These are phyloP conservation scores for Ornithoptera alexandrae DNA, from an alignment of 2,888 invertebrate genomes.

Conservation along the genomic window DNA sequence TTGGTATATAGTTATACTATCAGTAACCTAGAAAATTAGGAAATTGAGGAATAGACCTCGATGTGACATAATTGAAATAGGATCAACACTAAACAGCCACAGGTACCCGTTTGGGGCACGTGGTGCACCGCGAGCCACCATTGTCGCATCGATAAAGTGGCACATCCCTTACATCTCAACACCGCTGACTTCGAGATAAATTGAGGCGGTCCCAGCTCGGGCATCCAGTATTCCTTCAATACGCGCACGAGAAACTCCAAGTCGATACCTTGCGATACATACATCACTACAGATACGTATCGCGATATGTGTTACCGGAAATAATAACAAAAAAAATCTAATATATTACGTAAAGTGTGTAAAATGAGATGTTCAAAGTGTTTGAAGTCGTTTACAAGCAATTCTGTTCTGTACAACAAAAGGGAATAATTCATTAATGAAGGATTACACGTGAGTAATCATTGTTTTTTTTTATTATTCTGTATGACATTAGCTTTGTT, in stretches of 20 bases:
- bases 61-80: too few relatives aligned
- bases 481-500: too few relatives aligned
- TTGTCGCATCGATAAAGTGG: conserved; percentile 33
- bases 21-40: too few relatives aligned
- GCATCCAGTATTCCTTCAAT: conserved; percentile 49
- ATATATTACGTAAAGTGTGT: background rate
- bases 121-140: background rate
- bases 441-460: conserved; percentile 37
- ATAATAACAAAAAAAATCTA: background rate
- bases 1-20: too few relatives aligned
- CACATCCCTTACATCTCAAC: conserved; percentile 41
- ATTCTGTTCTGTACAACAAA: conserved; percentile 2
- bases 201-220: conserved; percentile 49
- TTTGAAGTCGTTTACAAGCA: conserved; percentile 22
- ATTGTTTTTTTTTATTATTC: background rate
- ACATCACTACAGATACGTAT: conserved; percentile 37
- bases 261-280: conserved; percentile 38
- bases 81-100: too few relatives aligned
- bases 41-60: too few relatives aligned
- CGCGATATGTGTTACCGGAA: too few relatives aligned
- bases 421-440: conserved; percentile 36
- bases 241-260: conserved; percentile 41
- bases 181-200: conserved; percentile 46
- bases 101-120: too few relatives aligned
- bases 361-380: conserved; percentile 23